Base-by-base conservation (phyloP, 2,888 invertebrate genomes). In the Calliphora vomitoria region DNA sequence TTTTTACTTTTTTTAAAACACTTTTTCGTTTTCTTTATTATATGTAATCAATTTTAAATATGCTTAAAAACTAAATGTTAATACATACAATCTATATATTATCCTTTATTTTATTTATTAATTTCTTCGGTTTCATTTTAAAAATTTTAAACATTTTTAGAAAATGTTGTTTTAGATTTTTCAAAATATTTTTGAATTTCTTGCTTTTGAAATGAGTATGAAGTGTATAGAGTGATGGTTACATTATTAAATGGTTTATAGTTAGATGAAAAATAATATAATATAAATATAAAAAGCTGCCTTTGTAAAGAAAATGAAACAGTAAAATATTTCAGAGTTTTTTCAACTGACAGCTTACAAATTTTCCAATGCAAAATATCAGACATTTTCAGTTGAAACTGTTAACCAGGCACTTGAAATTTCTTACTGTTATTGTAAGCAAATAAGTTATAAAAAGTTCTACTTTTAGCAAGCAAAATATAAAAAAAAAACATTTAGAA, bases 1-100 rank as follows among this genome's bases (percentile, higher is more conserved):
- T 53, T 18, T 18, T 20, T 18, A 8, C 10, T 18, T 20, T 53
- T 53, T 20, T 38, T 31, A 6, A 64, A 31, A 74, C 20, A n/a
- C 3, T 31, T 18, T 55, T 64, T 55, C 10, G 44, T 58, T 15
- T 15, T 50, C 11, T 72, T 81, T 72, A 82, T 76, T 66, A 25
- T 58, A n/a, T n/a, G n/a, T n/a, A 60, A 58, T 75, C 35, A 62
- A 62, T 71, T 76, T 76, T 69, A n/a, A 60, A 76, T 69, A 62
- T n/a, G 71, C 64, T 76, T 86, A 78, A 75, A 53, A 78, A 50
- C 50, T 82, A 82, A 66, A 18, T 69, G 62, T 83, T 79, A 68
- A 79, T 79, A 58, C n/a, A 79, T 79, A 58, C n/a, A 53, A 13
- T 60, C 41, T 75, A 64, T 58, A 85, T 66, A 72, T 60, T 60